phyloP scores from a whole-genome alignment of 1,140 invertebrate species.

The Littorina saxatilis region DNA sequence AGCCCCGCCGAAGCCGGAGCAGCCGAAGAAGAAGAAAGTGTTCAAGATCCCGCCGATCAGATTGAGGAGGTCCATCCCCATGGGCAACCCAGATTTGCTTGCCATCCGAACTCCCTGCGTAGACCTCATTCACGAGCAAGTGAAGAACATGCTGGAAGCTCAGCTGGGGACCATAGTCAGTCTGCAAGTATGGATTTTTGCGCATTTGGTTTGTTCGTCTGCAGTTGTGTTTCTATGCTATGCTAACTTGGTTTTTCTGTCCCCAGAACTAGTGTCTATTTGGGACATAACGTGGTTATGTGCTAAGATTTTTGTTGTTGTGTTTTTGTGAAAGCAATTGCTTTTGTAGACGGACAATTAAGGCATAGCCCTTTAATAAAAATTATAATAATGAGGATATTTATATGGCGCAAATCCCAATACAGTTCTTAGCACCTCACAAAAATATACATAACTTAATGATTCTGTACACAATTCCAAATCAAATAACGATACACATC shows the following conservation, averaged over 20 bases:
- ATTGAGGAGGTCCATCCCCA: neutral
- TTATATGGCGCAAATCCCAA: no score
- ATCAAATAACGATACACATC: no score
- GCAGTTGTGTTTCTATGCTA: neutral
- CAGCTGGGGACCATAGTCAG: slow-evolving; percentile 7
- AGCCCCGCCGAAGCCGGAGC: neutral
- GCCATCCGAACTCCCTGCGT: neutral
- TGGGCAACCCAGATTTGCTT: neutral
- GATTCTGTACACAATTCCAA: no score
- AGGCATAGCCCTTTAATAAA: no score
- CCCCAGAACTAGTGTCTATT: no score
- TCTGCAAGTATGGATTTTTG: neutral
- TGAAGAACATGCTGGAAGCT: slow-evolving; percentile 20
- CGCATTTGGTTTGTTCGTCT: neutral
- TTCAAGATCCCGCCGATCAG: neutral
- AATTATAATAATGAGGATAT: no score
- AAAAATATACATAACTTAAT: no score
- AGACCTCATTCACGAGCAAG: neutral
- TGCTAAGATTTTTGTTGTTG: neutral
- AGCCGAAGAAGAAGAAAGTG: neutral
- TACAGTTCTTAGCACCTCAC: no score
- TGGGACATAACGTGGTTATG: no score
- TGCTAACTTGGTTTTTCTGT: neutral
- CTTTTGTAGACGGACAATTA: no score
- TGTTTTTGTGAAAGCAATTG: neutral